These are phyloP conservation scores for Edolisoma coerulescens DNA, from an alignment of 2,113 vertebrate genomes.

Conservation along the genomic window DNA sequence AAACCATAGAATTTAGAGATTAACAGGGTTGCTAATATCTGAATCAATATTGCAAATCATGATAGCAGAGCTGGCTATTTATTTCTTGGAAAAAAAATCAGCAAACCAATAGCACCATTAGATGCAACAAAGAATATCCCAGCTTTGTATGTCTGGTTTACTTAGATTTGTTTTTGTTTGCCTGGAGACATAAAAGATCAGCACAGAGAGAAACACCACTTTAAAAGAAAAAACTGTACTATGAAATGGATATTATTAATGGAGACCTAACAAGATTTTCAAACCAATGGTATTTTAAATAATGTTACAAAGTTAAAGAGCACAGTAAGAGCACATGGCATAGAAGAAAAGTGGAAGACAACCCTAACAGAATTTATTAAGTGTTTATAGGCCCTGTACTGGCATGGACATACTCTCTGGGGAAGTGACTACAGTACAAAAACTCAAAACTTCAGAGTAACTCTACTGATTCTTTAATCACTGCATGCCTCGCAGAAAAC, in stretches of 20 bases:
- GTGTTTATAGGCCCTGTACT: not conserved
- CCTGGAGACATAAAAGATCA: not conserved
- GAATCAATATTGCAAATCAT: not conserved
- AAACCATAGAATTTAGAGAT: not conserved
- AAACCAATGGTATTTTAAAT: not conserved
- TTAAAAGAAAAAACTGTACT: not conserved
- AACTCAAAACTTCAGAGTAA: not conserved
- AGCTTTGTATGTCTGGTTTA: not conserved
- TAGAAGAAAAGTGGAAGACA: not conserved
- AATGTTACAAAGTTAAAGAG: not conserved
- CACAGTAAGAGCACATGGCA: not conserved
- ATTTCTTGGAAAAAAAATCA: not conserved
- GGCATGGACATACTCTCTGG: no score
- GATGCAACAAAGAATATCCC: not conserved
- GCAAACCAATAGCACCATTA: not conserved
- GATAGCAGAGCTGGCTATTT: not conserved
- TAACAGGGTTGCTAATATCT: not conserved
- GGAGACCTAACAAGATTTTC: not conserved
- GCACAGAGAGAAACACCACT: not conserved
- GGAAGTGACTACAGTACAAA: rapidly evolving
- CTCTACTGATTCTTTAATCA: not conserved
- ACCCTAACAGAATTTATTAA: not conserved
- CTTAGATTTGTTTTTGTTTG: not conserved
- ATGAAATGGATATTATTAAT: not conserved
- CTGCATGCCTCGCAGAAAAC: not conserved